Base-by-base conservation (phyloP, 2,113 vertebrate genomes). In the Megalops atlanticus region DNA sequence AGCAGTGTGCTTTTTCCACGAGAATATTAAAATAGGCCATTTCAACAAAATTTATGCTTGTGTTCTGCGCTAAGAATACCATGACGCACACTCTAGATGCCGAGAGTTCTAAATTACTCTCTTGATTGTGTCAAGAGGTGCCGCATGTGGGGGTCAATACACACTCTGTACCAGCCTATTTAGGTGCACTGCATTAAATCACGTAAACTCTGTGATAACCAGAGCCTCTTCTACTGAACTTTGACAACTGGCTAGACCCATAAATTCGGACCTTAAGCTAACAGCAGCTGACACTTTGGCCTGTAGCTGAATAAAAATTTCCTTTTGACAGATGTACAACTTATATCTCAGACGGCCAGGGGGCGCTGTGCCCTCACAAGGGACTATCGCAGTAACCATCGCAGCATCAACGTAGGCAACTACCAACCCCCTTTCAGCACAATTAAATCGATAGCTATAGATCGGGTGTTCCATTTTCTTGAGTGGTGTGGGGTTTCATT, bases 401-500 rank as follows among this genome's bases (percentile, higher is more conserved):
- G 70, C 35, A 69, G 41, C 40, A 33, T 45, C 41, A 36, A 58
- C 49, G n/a, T n/a, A n/a, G n/a, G 69, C 70, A 80, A 27, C 33
- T 74, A 27, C 39, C 40, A n/a, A 24, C 27, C 68, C 81, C 72
- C 85, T 86, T 86, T 83, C 58, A 85, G 81, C 80, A 2, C 87
- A 88, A 89, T 90, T 80, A 87, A 90, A 89, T 92, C 88, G 64
- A 89, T 91, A 73, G 47, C 27, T 52, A 83, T 89, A 83, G 86
- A 89, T 83, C 79, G 27, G 40, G 49, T 75, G 24, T 76, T 83
- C 74, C 78, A 80, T 82, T 86, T 84, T 77, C 82, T 71, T 69
- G 68, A 84, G 78, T 77, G 74, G 74, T 83, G 36, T 82, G 40
- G 40, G 77, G 82, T 87, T 88, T 86, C 83, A 81, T 77, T 52